Conservation (phyloP, 2,797 vertebrate species). For the Galaxias olidus region DNA sequence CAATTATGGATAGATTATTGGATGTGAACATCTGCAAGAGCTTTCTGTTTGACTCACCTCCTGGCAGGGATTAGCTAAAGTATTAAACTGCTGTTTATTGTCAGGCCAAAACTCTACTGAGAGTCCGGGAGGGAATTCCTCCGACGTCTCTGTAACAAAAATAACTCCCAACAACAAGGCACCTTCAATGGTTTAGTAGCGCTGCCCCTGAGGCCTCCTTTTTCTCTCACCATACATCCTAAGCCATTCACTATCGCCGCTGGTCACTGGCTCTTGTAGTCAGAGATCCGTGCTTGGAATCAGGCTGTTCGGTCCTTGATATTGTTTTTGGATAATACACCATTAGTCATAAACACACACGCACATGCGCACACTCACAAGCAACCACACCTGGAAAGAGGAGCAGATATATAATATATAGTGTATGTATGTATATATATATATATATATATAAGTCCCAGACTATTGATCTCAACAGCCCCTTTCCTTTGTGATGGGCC, state of each 20-base stretch:
- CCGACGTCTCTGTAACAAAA: conserved; percentile 78
- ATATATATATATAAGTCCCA: conserved; percentile 28
- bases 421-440: no score
- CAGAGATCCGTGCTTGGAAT: conserved; percentile 87
- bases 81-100: conserved; percentile 99
- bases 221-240: conserved; percentile 71
- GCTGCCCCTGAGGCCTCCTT: conserved; percentile 65
- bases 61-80: conserved; percentile 98
- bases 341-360: neutral
- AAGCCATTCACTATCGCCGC: conserved; percentile 92
- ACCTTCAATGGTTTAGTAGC: conserved; percentile 86
- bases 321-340: neutral
- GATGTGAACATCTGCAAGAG: conserved; percentile 99
- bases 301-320: conserved; percentile 26
- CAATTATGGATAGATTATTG: conserved; percentile 99
- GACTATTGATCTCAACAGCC: conserved; percentile 43
- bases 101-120: conserved; percentile 94
- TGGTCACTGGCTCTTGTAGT: conserved; percentile 90
- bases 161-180: conserved; percentile 83
- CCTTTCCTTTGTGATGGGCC: conserved; percentile 47
- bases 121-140: conserved; percentile 85
- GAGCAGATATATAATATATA: no score
- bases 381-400: conserved; percentile 16
- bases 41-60: conserved; percentile 93
- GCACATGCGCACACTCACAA: neutral